phyloP scores from a whole-genome alignment of 2,888 invertebrate species.

The Liopterus haemorrhoidalis region DNA sequence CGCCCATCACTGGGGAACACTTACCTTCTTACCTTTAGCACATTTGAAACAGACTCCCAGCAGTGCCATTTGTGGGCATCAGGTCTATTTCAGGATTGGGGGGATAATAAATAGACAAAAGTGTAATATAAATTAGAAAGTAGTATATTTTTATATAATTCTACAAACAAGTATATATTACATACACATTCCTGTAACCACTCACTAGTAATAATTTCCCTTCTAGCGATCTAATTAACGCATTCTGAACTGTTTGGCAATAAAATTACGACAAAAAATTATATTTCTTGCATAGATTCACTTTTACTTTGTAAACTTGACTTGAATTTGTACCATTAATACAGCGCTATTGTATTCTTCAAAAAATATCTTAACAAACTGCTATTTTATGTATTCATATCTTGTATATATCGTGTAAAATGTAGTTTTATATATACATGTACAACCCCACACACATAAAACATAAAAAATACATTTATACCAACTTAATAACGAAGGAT shows the following conservation, averaged over 20 bases:
- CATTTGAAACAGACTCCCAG: no score
- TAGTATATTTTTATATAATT: slow-evolving; percentile 22
- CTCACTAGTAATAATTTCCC: slow-evolving; percentile 18
- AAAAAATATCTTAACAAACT: slow-evolving; percentile 39
- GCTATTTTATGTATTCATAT: no score
- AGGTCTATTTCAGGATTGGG: neutral
- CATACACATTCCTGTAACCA: slow-evolving; percentile 21
- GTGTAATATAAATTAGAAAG: slow-evolving; percentile 22
- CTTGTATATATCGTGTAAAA: no score
- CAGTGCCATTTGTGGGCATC: no score
- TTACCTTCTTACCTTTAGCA: no score
- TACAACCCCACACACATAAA: no score
- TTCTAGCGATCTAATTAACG: slow-evolving; percentile 18
- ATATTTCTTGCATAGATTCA: slow-evolving; percentile 38
- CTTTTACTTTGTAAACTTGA: slow-evolving; percentile 44
- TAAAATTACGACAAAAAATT: slow-evolving; percentile 35
- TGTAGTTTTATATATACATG: no score
- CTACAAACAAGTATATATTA: slow-evolving; percentile 21
- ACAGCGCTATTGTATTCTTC: slow-evolving; percentile 46
- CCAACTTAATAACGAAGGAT: no score
- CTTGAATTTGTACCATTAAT: slow-evolving; percentile 47
- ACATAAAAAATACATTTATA: no score
- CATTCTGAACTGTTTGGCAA: slow-evolving; percentile 36
- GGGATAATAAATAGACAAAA: neutral
- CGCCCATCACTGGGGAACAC: no score